Evolutionary conservation across 2,113 vertebrate genomes (phyloP).

Genomic region (Anguilla rostrata): DNA sequence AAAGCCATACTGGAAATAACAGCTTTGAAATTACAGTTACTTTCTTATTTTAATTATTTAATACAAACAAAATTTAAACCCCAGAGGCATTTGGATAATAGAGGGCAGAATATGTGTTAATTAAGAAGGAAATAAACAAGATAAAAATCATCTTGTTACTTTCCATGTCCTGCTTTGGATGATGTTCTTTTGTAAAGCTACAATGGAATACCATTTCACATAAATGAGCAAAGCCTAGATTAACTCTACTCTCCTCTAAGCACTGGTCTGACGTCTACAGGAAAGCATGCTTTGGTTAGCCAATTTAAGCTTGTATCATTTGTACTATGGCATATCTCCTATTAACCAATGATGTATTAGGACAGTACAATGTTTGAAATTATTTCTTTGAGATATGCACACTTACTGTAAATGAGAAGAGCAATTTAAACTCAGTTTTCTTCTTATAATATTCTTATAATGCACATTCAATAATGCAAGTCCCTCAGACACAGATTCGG

Average conservation of each 20-base stretch:
- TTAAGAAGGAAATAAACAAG: slow-evolving; percentile 26
- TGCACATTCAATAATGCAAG: not conserved
- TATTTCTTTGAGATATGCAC: not conserved
- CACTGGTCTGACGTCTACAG: not conserved
- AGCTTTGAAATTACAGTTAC: no score
- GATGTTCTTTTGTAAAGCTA: not conserved
- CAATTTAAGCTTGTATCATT: not conserved
- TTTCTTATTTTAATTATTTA: slow-evolving; percentile 2
- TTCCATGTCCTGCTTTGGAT: not conserved
- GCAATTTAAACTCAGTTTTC: not conserved
- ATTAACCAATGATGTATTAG: not conserved
- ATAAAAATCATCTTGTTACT: slow-evolving; percentile 7
- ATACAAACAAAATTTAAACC: not conserved
- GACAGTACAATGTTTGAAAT: no score
- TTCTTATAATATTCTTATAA: not conserved
- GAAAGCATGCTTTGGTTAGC: not conserved
- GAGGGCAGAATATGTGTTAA: slow-evolving; percentile 15
- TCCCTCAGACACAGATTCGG: not conserved
- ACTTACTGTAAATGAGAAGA: not conserved
- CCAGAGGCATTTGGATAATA: slow-evolving; percentile 2
- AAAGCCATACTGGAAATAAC: not conserved
- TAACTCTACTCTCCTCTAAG: not conserved
- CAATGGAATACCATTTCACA: not conserved
- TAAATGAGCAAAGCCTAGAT: not conserved
- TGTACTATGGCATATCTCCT: no score